Evolutionary conservation across 2,888 invertebrate genomes (phyloP), one percentile per base, ranked within the genome.

Genomic region (Leptarthrus brevirostris): DNA sequence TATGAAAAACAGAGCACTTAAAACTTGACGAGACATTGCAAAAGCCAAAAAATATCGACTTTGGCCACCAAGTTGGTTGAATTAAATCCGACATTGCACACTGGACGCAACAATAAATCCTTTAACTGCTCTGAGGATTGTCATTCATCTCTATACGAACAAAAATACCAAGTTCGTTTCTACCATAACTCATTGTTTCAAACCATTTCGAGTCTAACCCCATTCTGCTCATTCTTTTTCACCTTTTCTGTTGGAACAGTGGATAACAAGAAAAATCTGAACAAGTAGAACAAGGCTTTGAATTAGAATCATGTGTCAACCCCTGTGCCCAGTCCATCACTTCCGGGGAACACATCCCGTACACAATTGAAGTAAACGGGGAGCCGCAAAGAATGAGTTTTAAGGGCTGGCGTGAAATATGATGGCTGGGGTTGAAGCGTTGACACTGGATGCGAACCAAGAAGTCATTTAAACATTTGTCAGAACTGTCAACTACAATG

Each of bases 401-500:
- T 71, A 53, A 71, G 53, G 53, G 71, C 34, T 30, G 52, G 71
- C 54, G 71, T 71, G 71, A 71, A 71, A 71, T 71, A 71, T 71
- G 71, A 71, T 71, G 71, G 54, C 54, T 71, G 54, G 54, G 54
- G 40, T 20, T 36, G 71, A 56, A 56, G 44, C 54, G 54, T 54
- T 71, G 71, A 71, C 71, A 71, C 20, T 56, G 18, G 56, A 72
- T 72, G 24, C 26, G 72, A 73, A 61, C 61, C 53, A 66, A 74
- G 76, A 78, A 78, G 77, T 76, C 76, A 77, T 75, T 77, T 77
- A 77, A 79, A 78, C 80, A 80, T 80, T 80, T 80, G 80, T 80
- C 80, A 80, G 79, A 79, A 80, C 78, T 79, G 80, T 80, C 80
- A 80, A 74, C 75, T 77, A 77, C 80, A 80, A 80, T 79, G 78